Conservation (phyloP, 1,140 invertebrate genomes). For the Hylaeus anthracinus region DNA sequence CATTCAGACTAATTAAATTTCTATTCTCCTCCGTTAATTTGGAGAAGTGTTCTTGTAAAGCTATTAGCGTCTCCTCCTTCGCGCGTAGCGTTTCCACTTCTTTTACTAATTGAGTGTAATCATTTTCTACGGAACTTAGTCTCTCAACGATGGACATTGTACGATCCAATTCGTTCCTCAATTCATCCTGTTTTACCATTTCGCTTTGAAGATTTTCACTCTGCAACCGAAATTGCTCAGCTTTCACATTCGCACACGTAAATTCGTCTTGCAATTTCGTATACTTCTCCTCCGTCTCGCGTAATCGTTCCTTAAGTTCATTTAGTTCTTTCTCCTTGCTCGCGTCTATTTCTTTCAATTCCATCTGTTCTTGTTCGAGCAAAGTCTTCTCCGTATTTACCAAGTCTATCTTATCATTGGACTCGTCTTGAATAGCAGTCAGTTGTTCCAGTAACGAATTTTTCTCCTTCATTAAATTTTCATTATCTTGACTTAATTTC, state of each 20-base stretch:
- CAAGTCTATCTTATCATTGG: conserved; percentile 75
- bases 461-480: conserved; percentile 69
- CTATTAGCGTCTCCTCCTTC: conserved; percentile 38
- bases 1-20: neutral
- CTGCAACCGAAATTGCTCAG: conserved; percentile 72
- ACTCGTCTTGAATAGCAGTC: conserved; percentile 67
- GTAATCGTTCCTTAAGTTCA: conserved; percentile 75
- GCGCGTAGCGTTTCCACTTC: conserved; percentile 37
- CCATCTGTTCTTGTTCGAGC: conserved; percentile 78
- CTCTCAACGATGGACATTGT: conserved; percentile 6
- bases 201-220: conserved; percentile 53
- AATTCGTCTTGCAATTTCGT: conserved; percentile 75
- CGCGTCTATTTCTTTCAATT: conserved; percentile 71
- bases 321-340: conserved; percentile 46
- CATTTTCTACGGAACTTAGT: conserved; percentile 28
- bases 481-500: conserved; percentile 64
- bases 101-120: conserved; percentile 11
- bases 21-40: conserved; percentile 18
- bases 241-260: conserved; percentile 73
- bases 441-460: conserved; percentile 68
- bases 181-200: conserved; percentile 55
- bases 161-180: conserved; percentile 41
- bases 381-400: conserved; percentile 77
- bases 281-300: conserved; percentile 78
- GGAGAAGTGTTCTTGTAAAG: neutral